Evolutionary conservation across 2,888 invertebrate genomes (phyloP), one percentile per base, ranked within the genome.

Genomic region (Sericinus montela): DNA sequence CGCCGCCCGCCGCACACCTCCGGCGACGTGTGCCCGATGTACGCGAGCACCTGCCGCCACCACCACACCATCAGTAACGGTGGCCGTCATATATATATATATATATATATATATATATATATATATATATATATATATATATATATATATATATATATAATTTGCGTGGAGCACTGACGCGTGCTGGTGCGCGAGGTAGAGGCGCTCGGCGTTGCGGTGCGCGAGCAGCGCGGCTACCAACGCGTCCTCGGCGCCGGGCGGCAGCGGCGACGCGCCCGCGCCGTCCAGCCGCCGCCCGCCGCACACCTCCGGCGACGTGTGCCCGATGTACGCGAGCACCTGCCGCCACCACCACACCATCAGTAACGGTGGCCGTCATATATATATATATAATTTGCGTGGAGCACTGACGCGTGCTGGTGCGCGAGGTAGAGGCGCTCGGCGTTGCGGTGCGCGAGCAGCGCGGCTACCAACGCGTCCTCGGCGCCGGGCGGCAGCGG

Each of bases 11-110:
- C 80, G 49, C 94, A 83, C 70, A 97, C 96, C 76, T 98, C 98
- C 0, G 98, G 95, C 63, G 97, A 98, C 1, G 97, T 96, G 76
- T 95, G 93, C 0, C 97, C 97, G 66, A 98, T 94, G 83, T 97
- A 98, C 62, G 95, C 94, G 51, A 98, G 86, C 52, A 97, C 90
- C 97, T 97, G 67, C 69, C 25, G 9, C 15, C 1, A 3, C 4
- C 4, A 23, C 23, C 23, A 23, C 23, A 23, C n/a, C n/a, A n/a
- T n/a, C n/a, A n/a, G n/a, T n/a, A n/a, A n/a, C n/a, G n/a, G n/a
- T n/a, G n/a, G n/a, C n/a, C n/a, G n/a, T n/a, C n/a, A n/a, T n/a
- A n/a, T n/a, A n/a, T n/a, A n/a, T n/a, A n/a, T n/a, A n/a, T n/a
- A n/a, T n/a, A n/a, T n/a, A n/a, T n/a, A n/a, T n/a, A n/a, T n/a